Evolutionary conservation across 2,113 vertebrate genomes (phyloP), one percentile per base, ranked within the genome.

Genomic region (Pleuronectes platessa): DNA sequence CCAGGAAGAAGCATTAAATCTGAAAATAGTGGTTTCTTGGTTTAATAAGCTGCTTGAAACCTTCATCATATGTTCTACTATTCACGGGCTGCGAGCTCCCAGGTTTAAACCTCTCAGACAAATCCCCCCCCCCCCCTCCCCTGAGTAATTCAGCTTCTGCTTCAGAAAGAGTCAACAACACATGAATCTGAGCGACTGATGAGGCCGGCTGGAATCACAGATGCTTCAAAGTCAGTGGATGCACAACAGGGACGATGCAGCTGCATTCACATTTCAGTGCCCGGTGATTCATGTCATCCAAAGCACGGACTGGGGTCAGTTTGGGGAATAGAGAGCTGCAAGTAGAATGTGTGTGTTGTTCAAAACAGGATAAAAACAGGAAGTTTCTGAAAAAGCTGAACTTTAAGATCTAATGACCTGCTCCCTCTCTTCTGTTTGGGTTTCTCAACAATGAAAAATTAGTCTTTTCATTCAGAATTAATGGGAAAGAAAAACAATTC

Each of bases 181-280:
- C 15, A 67, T 79, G 21, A 64, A 84, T 84, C 72, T 77, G 61
- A 54, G 59, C 59, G 15, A 47, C 60, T 20, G 62, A 81, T 56
- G 62, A 80, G 31, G 76, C 71, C 4, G 40, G 58, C 67, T 58
- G 63, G 37, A 83, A 80, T 62, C 73, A 65, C 49, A 27, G 35
- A 71, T 0, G 17, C 45, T 69, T 71, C 31, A 26, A 54, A 66
- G 53, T 75, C 49, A 66, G 53, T 72, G 42, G 60, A 11, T 42
- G 40, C 40, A 42, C 31, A 31, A 7, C 31, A 31, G 37, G 2
- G 37, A 40, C 37, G 37, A 40, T 40, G 8, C 54, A 18, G 26
- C 61, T 73, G 10, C 0, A 21, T 53, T 71, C 58, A 23, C 20
- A 24, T 40, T 67, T 66, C 61, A 51, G 70, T 45, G 61, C 67